A percentile compares a stretch with the other conserved stretches of the same genome.
phyloP scores from a whole-genome alignment of 1,140 invertebrate species.

The Hylaeus volcanicus region DNA sequence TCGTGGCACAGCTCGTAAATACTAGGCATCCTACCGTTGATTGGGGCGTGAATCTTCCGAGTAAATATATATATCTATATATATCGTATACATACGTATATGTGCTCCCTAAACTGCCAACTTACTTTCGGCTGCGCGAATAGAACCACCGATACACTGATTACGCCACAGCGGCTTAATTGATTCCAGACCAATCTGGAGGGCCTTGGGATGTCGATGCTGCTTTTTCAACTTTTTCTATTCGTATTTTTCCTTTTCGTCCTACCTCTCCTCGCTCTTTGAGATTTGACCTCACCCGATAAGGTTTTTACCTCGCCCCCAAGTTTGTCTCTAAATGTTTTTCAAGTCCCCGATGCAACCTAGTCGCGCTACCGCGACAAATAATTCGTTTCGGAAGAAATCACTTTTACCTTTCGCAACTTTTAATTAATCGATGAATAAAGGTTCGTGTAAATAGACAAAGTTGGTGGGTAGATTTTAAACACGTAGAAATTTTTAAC shows the following conservation, averaged over 20 bases:
- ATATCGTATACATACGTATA: not conserved
- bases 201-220: slow-evolving; percentile 26
- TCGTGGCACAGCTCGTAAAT: slow-evolving; percentile 63
- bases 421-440: too few relatives aligned
- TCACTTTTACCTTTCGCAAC: not conserved
- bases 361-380: not conserved
- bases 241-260: slow-evolving; percentile 24
- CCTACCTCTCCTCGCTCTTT: not conserved
- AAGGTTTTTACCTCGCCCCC: not conserved
- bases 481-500: not conserved
- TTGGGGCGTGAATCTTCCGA: slow-evolving; percentile 65
- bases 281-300: not conserved
- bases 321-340: not conserved
- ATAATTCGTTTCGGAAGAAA: not conserved
- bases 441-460: too few relatives aligned
- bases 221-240: slow-evolving; percentile 46
- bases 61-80: slow-evolving; percentile 43
- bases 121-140: slow-evolving; percentile 35
- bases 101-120: slow-evolving; percentile 22
- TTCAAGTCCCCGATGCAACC: slow-evolving; percentile 37
- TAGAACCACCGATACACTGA: slow-evolving; percentile 48
- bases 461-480: not conserved
- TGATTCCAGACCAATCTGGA: slow-evolving; percentile 57
- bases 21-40: slow-evolving; percentile 63
- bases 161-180: slow-evolving; percentile 54